A percentile compares a stretch with the other conserved stretches of the same genome.
These are phyloP conservation scores for Apamea epomidion DNA, from an alignment of 2,888 invertebrate genomes.

Conservation along the genomic window DNA sequence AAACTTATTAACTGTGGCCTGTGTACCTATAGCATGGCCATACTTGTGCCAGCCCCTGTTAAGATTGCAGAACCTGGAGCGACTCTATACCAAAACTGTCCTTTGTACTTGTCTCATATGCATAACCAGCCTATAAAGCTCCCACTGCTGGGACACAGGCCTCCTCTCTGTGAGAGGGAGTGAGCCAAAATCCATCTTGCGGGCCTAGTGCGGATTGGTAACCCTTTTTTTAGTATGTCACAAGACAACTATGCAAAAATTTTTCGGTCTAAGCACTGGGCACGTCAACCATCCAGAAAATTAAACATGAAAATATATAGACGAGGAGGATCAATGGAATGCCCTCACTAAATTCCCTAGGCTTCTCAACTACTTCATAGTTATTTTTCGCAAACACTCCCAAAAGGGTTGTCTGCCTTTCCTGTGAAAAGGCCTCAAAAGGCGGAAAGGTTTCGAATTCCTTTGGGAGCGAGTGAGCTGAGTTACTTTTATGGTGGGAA, in stretches of 20 bases:
- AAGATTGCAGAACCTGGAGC: no score
- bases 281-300: slow-evolving; percentile 12
- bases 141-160: no score
- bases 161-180: no score
- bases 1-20: no score
- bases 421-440: slow-evolving; percentile 33
- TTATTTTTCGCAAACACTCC: slow-evolving; percentile 53
- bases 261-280: background rate
- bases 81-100: no score
- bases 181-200: background rate
- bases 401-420: slow-evolving; percentile 39
- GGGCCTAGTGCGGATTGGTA: background rate
- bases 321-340: slow-evolving; percentile 27
- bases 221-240: background rate
- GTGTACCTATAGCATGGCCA: no score
- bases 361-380: slow-evolving; percentile 42
- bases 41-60: no score
- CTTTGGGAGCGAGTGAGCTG: slow-evolving; percentile 29
- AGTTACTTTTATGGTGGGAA: slow-evolving; percentile 8
- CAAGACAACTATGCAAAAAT: background rate
- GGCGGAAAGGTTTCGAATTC: slow-evolving; percentile 43
- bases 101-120: no score
- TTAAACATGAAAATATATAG: slow-evolving; percentile 28
- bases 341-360: slow-evolving; percentile 24
- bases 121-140: background rate